Base-by-base conservation (phyloP, 2,888 invertebrate species). In the Lepas anatifera region DNA sequence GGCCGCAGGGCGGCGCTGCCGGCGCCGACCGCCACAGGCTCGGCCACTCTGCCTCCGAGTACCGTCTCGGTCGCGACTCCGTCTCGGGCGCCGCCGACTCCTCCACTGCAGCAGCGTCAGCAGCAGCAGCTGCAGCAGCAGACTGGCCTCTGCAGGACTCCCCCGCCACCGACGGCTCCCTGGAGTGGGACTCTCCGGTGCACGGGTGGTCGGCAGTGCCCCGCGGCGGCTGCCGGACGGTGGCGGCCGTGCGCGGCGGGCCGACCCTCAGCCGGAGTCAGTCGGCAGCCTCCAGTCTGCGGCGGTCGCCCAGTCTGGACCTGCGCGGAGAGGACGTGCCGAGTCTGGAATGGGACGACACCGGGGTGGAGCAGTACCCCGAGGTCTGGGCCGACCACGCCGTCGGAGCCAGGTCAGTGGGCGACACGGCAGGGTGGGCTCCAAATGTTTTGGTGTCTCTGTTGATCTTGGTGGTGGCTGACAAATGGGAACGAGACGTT, bases 341-440 rank as follows among this genome's bases (percentile, higher is more conserved):
- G n/a, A 73, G 73, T 11, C 68, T 74, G 37, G 74, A 74, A 70
- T 74, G 74, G 74, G 74, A 74, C 71, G 68, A 74, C 50, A 72
- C 68, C 13, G 71, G 71, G 52, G 52, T 73, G 35, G 67, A 63
- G 46, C 71, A 72, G 52, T 72, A 73, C 48, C 64, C 70, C 18
- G 72, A 71, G 48, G 4, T 39, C 25, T 35, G 64, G 37, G 25
- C 37, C 25, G 64, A 64, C 10, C 11, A 64, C n/a, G 25, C 68
- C 48, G 68, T 63, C 46, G 64, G 58, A 10, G 64, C 69, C 39
- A 71, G 73, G 73, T 73, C 46, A 39, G 69, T 67, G 29, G 22
- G 10, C 25, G 58, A 27, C 18, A 16, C 18, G 22, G 43, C 3
- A 4, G 16, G 10, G 10, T 13, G 7, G 43, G 43, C 43, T 3